Evolutionary conservation across 2,113 vertebrate species (phyloP).

Genomic region (Macroglossus sobrinus): DNA sequence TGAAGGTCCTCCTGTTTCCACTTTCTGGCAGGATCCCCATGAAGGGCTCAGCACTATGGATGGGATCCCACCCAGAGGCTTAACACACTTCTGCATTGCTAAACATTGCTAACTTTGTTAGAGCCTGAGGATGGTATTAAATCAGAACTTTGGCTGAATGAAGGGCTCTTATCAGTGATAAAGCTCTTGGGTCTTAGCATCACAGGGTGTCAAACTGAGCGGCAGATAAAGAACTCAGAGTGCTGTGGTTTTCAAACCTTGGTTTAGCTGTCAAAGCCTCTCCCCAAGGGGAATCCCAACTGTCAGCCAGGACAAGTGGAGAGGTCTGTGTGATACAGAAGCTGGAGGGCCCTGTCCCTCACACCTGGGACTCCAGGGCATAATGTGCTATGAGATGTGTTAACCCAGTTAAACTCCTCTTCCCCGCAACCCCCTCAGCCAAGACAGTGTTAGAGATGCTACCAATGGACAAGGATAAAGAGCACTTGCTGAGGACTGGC

Average conservation of each 20-base stretch:
- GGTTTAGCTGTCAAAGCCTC: neutral
- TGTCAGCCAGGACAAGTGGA: neutral
- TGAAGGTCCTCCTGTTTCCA: neutral
- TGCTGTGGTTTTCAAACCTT: neutral
- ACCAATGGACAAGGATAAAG: fast-evolving
- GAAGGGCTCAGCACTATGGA: neutral
- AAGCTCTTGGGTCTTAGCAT: neutral
- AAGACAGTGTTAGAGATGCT: neutral
- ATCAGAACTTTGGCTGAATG: neutral
- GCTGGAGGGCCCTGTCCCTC: neutral
- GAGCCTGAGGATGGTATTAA: neutral
- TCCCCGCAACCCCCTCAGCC: neutral
- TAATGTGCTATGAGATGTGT: neutral
- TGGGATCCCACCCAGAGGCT: neutral
- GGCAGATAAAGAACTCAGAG: neutral
- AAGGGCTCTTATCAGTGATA: neutral
- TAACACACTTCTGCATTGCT: neutral
- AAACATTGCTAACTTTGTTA: neutral
- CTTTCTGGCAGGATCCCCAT: neutral
- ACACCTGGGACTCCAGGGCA: no score
- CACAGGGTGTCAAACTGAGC: neutral
- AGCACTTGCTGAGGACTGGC: neutral
- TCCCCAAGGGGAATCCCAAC: neutral
- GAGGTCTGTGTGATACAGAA: neutral
- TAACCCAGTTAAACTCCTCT: neutral